These are phyloP conservation scores for Megaceryle maxima DNA, from an alignment of 2,113 vertebrate genomes.

Conservation along the genomic window DNA sequence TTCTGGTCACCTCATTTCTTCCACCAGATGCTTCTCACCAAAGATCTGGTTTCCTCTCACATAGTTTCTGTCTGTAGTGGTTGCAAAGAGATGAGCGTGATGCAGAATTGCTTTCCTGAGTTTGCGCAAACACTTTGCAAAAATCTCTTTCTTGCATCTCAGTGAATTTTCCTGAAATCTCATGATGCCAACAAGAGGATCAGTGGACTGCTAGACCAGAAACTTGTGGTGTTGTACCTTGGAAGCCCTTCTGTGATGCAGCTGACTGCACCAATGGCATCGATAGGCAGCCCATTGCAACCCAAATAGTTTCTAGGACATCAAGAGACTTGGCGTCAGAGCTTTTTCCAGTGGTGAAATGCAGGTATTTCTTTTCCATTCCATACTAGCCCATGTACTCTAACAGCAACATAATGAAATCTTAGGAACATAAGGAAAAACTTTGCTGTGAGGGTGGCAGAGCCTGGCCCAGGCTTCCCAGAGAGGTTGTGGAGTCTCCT, in stretches of 20 bases:
- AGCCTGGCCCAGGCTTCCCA: not conserved
- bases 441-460: not conserved
- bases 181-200: rapidly evolving
- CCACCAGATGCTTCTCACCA: not conserved
- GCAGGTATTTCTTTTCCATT: not conserved
- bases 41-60: not conserved
- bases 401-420: not conserved
- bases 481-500: not conserved
- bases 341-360: not conserved
- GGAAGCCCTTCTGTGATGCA: not conserved
- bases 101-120: not conserved
- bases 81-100: not conserved
- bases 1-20: not conserved
- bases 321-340: not conserved
- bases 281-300: not conserved
- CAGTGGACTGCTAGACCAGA: not conserved
- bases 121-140: not conserved
- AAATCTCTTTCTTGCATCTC: not conserved
- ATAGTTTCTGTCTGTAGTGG: not conserved
- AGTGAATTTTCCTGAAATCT: not conserved
- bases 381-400: not conserved
- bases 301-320: not conserved
- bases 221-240: not conserved
- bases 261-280: not conserved
- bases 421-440: not conserved